These are phyloP conservation scores for Antheraea mylitta DNA, from an alignment of 1,140 invertebrate genomes.

Conservation along the genomic window DNA sequence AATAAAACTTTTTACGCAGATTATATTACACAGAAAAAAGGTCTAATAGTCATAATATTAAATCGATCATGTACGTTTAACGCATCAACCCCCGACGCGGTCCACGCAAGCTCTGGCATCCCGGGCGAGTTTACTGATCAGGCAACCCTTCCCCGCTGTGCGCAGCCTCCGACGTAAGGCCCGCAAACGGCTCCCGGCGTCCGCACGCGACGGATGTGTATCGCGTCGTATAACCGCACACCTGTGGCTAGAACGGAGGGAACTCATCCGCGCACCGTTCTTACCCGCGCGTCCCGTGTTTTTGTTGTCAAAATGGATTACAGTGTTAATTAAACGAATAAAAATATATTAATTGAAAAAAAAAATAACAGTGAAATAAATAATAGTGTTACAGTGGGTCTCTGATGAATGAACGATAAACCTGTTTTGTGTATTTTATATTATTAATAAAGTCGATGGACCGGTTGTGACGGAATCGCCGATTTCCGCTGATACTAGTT, in stretches of 20 bases:
- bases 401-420: neutral
- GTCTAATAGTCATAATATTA: neutral
- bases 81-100: neutral
- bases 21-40: too few species aligned
- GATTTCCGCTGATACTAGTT: constrained; percentile 36
- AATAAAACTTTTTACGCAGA: too few species aligned
- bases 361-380: neutral
- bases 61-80: neutral
- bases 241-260: constrained; percentile 38
- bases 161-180: constrained; percentile 28
- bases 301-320: constrained; percentile 40
- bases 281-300: constrained; percentile 7
- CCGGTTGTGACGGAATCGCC: constrained; percentile 32
- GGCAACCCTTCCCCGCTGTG: constrained; percentile 23
- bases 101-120: constrained; percentile 17
- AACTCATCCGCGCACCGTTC: neutral
- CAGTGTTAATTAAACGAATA: constrained; percentile 33
- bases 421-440: neutral
- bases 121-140: constrained; percentile 45
- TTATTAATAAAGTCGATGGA: constrained; percentile 14
- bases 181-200: constrained; percentile 37
- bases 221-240: constrained; percentile 23
- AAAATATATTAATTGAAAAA: neutral
- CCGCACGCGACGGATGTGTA: constrained; percentile 35
- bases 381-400: neutral